A percentile compares a stretch with the other conserved stretches of the same genome.
These are phyloP conservation scores for Phorcus lineatus DNA, from an alignment of 2,888 invertebrate species.

Conservation along the genomic window DNA sequence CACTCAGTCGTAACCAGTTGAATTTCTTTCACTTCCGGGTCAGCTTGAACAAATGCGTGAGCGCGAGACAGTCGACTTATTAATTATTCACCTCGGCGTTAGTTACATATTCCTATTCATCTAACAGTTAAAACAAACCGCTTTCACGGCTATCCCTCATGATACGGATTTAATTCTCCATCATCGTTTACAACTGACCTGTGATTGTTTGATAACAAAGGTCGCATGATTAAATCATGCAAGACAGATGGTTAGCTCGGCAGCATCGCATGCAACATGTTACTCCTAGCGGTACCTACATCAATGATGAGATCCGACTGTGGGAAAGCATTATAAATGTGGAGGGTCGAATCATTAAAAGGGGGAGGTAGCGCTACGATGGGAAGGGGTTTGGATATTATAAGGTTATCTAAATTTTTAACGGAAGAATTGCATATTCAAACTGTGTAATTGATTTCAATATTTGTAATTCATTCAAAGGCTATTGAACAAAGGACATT, in stretches of 20 bases:
- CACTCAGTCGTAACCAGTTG: too few relatives aligned
- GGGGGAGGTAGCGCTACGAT: too few relatives aligned
- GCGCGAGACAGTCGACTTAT: not conserved
- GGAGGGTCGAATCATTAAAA: too few relatives aligned
- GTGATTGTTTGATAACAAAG: not conserved
- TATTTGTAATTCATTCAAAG: too few relatives aligned
- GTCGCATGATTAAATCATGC: conserved; percentile 4
- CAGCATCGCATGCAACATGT: not conserved
- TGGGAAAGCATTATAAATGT: too few relatives aligned
- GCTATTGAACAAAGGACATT: too few relatives aligned
- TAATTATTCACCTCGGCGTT: not conserved
- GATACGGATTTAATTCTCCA: not conserved
- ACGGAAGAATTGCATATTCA: too few relatives aligned
- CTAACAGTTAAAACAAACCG: not conserved
- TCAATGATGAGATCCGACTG: too few relatives aligned
- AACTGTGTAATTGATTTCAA: too few relatives aligned
- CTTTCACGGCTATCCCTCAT: conserved; percentile 5
- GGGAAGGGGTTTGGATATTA: too few relatives aligned
- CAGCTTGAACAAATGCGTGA: not conserved
- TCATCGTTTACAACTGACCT: conserved; percentile 7
- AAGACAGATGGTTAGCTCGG: not conserved
- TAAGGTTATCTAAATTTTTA: too few relatives aligned
- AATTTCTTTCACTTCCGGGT: not conserved
- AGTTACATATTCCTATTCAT: conserved; percentile 12
- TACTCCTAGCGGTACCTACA: conserved; percentile 8